Evolutionary conservation across 1,140 invertebrate species (phyloP).

Genomic region (Lordiphosa mommai): DNA sequence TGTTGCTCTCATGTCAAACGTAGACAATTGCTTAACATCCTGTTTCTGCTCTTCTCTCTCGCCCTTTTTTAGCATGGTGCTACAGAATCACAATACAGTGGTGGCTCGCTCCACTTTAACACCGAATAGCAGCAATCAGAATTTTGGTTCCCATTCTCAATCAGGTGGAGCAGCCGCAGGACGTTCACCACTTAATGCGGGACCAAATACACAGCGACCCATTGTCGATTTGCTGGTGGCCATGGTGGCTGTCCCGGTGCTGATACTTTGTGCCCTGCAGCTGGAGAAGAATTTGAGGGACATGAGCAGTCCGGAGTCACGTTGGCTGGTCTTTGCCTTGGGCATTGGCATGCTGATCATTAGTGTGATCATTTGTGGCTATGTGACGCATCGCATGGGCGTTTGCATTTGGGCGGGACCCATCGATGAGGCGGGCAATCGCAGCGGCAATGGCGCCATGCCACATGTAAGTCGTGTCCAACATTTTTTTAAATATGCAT

Average conservation of each 20-base stretch:
- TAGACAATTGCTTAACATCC: background rate
- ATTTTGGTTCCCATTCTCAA: constrained; percentile 38
- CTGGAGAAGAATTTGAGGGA: constrained; percentile 75
- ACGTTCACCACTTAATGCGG: constrained; percentile 15
- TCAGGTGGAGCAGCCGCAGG: background rate
- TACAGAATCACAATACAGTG: constrained; percentile 71
- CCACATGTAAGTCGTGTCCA: constrained; percentile 49
- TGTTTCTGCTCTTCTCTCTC: background rate
- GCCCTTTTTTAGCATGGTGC: constrained; percentile 56
- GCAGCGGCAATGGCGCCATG: constrained; percentile 38
- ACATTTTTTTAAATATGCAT: background rate
- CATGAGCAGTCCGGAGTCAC: constrained; percentile 50
- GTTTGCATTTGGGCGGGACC: constrained; percentile 78
- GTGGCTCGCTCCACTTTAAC: constrained; percentile 64
- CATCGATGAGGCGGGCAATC: constrained; percentile 72
- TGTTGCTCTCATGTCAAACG: background rate
- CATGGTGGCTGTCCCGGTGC: constrained; percentile 71
- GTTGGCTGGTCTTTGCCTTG: constrained; percentile 73
- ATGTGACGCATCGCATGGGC: constrained; percentile 78
- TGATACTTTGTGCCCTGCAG: constrained; percentile 71
- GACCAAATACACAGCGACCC: constrained; percentile 60
- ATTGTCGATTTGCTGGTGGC: constrained; percentile 71
- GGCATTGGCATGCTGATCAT: constrained; percentile 74
- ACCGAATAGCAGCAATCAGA: constrained; percentile 63
- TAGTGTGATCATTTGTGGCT: constrained; percentile 74